These are phyloP conservation scores for Triplophysa siluroides DNA, from an alignment of 2,113 vertebrate species.

Conservation along the genomic window DNA sequence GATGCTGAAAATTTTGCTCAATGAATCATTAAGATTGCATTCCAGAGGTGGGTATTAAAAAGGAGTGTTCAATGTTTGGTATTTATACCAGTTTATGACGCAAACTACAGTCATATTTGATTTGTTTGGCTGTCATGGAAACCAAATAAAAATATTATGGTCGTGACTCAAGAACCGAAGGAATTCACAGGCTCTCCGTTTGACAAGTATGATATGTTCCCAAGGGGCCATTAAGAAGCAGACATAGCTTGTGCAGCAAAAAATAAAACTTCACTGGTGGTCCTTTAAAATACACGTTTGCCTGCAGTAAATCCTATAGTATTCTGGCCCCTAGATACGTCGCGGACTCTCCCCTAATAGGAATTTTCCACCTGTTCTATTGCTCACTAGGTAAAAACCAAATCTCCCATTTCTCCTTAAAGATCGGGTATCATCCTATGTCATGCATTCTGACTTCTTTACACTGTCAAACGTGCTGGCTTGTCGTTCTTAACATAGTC, in stretches of 20 bases:
- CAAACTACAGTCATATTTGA: conserved; percentile 20
- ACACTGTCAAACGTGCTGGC: no score
- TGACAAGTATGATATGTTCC: conserved; percentile 9
- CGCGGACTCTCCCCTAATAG: no score
- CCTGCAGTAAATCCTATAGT: no score
- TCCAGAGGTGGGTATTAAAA: background rate
- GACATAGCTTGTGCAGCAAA: background rate
- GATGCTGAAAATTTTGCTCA: conserved; percentile 14
- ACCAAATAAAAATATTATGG: conserved; percentile 24
- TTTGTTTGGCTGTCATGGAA: conserved; percentile 43
- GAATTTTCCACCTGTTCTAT: no score
- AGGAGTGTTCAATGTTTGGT: conserved; percentile 22
- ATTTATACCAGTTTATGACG: conserved; percentile 19
- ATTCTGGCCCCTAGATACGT: no score
- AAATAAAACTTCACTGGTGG: background rate
- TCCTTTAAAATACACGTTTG: background rate
- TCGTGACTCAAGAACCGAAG: conserved; percentile 1
- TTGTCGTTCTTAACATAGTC: no score
- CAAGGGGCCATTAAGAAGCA: background rate
- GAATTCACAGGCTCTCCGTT: conserved; percentile 8
- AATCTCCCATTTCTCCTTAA: no score
- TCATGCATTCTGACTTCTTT: no score
- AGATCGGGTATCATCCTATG: no score
- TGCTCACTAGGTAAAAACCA: no score
- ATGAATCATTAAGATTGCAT: conserved; percentile 48